Percentiles rank a stretch among this genome's conserved stretches.
phyloP scores from a whole-genome alignment of 2,797 vertebrate genomes.

The Coranthus polyacanthus region DNA sequence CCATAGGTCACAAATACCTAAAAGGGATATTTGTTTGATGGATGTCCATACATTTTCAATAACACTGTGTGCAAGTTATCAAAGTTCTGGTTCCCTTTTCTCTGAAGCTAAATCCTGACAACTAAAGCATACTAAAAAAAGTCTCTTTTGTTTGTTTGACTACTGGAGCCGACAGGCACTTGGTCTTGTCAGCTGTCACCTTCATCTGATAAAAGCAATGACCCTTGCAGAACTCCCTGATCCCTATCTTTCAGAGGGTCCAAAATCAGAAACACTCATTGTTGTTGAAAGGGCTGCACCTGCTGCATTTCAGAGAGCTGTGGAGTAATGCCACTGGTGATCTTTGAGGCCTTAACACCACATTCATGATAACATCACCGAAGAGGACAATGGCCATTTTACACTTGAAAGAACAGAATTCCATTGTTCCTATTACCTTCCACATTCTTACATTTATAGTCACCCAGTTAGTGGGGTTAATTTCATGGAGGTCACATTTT shows the following conservation, averaged over 20 bases:
- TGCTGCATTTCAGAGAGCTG: constrained; percentile 53
- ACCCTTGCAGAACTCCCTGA: constrained; percentile 74
- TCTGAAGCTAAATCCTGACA: constrained; percentile 42
- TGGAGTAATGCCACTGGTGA: constrained; percentile 39
- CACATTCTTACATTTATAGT: constrained; percentile 15
- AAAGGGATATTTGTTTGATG: not conserved
- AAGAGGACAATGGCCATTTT: constrained; percentile 49
- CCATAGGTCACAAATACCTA: not conserved
- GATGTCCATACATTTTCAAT: not conserved
- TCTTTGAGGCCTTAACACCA: constrained; percentile 62
- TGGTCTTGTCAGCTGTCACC: constrained; percentile 73
- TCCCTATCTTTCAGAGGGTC: constrained; percentile 63
- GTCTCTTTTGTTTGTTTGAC: constrained; percentile 65
- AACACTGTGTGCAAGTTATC: constrained; percentile 6
- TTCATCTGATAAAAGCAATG: constrained; percentile 81
- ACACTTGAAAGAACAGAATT: constrained; percentile 48
- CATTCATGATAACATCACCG: constrained; percentile 59
- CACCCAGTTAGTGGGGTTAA: not conserved
- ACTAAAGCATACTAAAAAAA: constrained; percentile 35
- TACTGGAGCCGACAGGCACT: constrained; percentile 58
- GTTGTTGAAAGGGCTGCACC: constrained; percentile 60
- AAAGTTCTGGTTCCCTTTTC: constrained; percentile 13
- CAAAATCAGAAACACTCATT: constrained; percentile 64
- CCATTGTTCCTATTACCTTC: constrained; percentile 16
- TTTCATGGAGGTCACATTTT: too few species aligned